Evolutionary conservation across 2,113 vertebrate genomes (phyloP), one percentile per base, ranked within the genome.

Genomic region (Tursiops truncatus): DNA sequence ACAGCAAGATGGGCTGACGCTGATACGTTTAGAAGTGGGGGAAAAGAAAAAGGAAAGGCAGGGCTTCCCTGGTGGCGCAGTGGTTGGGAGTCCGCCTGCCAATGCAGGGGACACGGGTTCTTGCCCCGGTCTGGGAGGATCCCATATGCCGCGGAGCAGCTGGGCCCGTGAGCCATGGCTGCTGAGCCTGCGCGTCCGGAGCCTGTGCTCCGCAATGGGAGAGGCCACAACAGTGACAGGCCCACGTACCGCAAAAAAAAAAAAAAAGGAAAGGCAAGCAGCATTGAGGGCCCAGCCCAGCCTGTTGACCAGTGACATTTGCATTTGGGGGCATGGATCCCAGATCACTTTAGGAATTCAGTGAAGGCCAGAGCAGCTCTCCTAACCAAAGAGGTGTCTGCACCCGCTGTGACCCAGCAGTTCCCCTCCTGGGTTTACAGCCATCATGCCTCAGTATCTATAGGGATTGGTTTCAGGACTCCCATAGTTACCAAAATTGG

Each of bases 231-330:
- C 2, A 44, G 44, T 10, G 44, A 10, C 8, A 44, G 44, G 44
- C 44, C 44, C 44, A 1, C 0, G 44, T 44, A 44, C 44, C 8
- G 44, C 44, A 44, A 44, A 44, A 44, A 44, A 44, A n/a, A n/a
- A n/a, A 47, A 31, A 11, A 33, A 50, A 50, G 74, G 9, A 10
- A 65, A 83, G 6, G 33, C 82, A 17, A 2, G 25, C 13, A 8
- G 36, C 26, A 3, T 6, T 2, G 28, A 58, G 26, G 65, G 36
- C 71, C 71, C 38, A 10, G n/a, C n/a, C 63, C 26, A 1, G n/a
- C 9, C 68, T 0, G 0, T 44, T 6, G 31, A 11, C 60, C 8
- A 8, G 2, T 1, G 21, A 36, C 18, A 3, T 38, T 38, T n/a
- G 58, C 33, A 1, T 20, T n/a, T 2, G 1, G 33, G 31, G 7